Evolutionary conservation across 2,888 invertebrate genomes (phyloP), one percentile per base, ranked within the genome.

Genomic region (Linnaemya vulpina): DNA sequence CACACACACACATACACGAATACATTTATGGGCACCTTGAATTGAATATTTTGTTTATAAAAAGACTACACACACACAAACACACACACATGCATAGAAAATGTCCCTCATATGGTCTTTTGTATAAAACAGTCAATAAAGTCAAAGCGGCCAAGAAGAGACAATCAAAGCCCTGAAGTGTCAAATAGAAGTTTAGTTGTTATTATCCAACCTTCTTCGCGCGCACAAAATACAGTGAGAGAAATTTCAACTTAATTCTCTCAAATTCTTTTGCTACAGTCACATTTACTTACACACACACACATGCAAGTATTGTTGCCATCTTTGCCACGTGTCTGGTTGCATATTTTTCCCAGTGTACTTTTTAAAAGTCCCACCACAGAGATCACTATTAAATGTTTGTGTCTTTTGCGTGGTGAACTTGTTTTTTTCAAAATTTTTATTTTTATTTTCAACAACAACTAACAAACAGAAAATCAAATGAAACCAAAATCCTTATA

Each of bases 51-150:
- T 25, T 49, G 30, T 25, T 15, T 53, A 55, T 62, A 46, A 38
- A 1, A 51, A 46, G 15, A 13, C 5, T 30, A 30, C 30, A 30
- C 30, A 30, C 30, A 30, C 30, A 3, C 5, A 30, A 2, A 30
- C 30, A 30, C 30, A 30, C 30, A 3, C 5, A 30, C 30, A 4
- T 67, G 20, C 10, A 3, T 11, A 40, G 68, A 43, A 74, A 62
- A 58, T 84, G 80, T 73, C 80, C 80, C 84, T 81, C 68, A 70
- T 78, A 70, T 74, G 79, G 83, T 79, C 53, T 55, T 79, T 75
- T 79, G 74, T 70, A 84, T 80, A 80, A 82, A 76, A 67, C 43
- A 75, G 68, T 70, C 30, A 73, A 73, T 40, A 73, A 65, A 49
- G 20, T 63, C 38, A 65, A 82, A 63, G 70, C 70, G 75, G 55